These are phyloP conservation scores for Tachystola acroxantha DNA, from an alignment of 2,888 invertebrate genomes.

Conservation along the genomic window DNA sequence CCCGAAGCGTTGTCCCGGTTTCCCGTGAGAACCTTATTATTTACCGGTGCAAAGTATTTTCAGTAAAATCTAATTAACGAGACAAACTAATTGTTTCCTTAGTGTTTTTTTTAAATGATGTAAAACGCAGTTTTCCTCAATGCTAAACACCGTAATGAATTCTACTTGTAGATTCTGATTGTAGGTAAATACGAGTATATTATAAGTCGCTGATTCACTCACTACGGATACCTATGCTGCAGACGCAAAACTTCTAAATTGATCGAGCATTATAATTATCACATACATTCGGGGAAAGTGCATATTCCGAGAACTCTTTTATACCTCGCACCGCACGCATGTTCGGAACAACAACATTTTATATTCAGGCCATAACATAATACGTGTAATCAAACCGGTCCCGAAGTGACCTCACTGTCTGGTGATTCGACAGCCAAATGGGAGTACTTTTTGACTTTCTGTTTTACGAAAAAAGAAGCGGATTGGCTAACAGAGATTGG, in stretches of 20 bases:
- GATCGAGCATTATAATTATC: neutral
- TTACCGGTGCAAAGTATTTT: too few relatives aligned
- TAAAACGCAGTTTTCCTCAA: too few relatives aligned
- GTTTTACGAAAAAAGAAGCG: neutral
- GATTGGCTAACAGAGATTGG: neutral
- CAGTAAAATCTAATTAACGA: too few relatives aligned
- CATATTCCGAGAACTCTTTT: neutral
- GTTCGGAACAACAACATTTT: slow-evolving; percentile 20
- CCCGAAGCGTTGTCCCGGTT: too few relatives aligned
- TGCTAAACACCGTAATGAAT: too few relatives aligned
- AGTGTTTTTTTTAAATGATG: too few relatives aligned
- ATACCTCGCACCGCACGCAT: too few relatives aligned
- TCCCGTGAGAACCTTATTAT: too few relatives aligned
- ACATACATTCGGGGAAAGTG: neutral
- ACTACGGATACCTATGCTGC: too few relatives aligned
- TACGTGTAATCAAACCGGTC: slow-evolving; percentile 47
- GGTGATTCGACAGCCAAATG: slow-evolving; percentile 30
- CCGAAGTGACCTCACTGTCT: slow-evolving; percentile 58
- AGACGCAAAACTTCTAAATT: neutral
- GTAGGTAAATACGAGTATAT: neutral
- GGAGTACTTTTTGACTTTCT: slow-evolving; percentile 1
- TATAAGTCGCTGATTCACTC: too few relatives aligned
- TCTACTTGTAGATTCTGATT: neutral
- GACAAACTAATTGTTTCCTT: too few relatives aligned
- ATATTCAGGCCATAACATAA: slow-evolving; percentile 27